Percentiles rank a stretch among this genome's conserved stretches.
phyloP scores from a whole-genome alignment of 2,113 vertebrate species.

The Caloenas nicobarica region DNA sequence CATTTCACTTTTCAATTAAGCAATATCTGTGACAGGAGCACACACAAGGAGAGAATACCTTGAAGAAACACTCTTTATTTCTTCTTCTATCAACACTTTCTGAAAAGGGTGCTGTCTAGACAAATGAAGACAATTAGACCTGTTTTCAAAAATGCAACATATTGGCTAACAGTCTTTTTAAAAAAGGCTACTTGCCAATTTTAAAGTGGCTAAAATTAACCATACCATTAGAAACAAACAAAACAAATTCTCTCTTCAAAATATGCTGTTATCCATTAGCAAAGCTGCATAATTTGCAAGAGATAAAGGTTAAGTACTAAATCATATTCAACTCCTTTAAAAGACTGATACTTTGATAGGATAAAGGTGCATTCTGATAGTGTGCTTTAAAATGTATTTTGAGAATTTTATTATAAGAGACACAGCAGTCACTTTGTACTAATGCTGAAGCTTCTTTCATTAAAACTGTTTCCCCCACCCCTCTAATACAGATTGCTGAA shows the following conservation, averaged over 20 bases:
- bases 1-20: neutral
- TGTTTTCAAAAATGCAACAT: neutral
- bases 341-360: neutral
- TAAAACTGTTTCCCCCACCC: neutral
- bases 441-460: neutral
- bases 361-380: neutral
- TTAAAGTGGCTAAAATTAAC: neutral
- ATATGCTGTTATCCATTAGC: slow-evolving; percentile 1
- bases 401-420: neutral
- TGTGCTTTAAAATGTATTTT: neutral
- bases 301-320: slow-evolving; percentile 25
- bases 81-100: neutral
- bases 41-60: neutral
- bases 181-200: neutral
- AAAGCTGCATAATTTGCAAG: neutral
- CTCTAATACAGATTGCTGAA: neutral
- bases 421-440: neutral
- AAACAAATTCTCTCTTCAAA: slow-evolving; percentile 15
- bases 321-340: neutral
- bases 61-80: neutral
- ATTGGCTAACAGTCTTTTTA: neutral
- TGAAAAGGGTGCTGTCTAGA: neutral
- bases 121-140: neutral
- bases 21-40: neutral
- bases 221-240: slow-evolving; percentile 1